phyloP scores from a whole-genome alignment of 2,113 vertebrate species.

The Erythrocercus mccallii region DNA sequence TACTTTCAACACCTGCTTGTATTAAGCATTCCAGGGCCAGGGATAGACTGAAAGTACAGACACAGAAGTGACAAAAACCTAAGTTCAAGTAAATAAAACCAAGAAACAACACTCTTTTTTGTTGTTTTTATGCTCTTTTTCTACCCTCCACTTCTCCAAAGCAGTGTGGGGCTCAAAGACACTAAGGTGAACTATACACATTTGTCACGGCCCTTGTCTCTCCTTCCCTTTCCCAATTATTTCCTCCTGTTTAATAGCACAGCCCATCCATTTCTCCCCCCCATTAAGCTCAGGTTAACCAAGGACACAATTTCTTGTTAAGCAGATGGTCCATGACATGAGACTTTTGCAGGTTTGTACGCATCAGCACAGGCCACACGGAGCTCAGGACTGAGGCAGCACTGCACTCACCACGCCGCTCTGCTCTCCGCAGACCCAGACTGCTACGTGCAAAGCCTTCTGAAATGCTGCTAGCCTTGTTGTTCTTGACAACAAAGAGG shows the following conservation, averaged over 20 bases:
- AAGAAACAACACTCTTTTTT: neutral
- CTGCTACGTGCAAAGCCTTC: neutral
- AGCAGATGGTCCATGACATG: neutral
- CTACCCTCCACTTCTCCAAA: neutral
- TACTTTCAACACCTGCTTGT: neutral
- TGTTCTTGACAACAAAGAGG: neutral
- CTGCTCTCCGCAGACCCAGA: neutral
- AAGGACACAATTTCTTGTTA: neutral
- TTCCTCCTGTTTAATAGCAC: neutral
- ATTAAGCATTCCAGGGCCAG: neutral
- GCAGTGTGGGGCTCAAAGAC: neutral
- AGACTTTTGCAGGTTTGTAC: neutral
- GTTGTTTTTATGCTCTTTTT: neutral
- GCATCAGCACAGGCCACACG: neutral
- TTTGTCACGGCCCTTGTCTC: rapidly evolving
- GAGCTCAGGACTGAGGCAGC: neutral
- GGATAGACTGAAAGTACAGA: neutral
- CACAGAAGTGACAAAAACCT: neutral
- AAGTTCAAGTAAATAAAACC: neutral
- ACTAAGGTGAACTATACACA: neutral
- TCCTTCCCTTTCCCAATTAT: neutral
- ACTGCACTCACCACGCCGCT: rapidly evolving
- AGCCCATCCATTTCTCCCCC: neutral
- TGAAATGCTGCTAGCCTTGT: neutral
- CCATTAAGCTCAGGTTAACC: neutral